Evolutionary conservation across 2,888 invertebrate species (phyloP), one percentile per base, ranked within the genome.

Genomic region (Stenodema calcarata): DNA sequence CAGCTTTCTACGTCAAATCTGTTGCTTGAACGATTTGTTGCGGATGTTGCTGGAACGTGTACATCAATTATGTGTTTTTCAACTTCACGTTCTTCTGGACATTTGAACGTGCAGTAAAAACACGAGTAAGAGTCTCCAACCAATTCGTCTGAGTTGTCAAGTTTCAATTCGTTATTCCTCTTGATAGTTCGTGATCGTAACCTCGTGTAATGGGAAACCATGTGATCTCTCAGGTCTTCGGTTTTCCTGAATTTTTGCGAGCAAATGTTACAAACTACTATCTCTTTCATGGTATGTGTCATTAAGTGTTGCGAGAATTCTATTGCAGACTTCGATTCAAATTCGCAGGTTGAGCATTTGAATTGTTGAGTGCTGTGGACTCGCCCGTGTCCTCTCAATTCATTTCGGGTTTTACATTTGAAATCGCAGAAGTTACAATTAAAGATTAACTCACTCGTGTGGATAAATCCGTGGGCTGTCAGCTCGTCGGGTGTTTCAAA

Each of bases 391-490:
- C 79, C 79, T 16, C 79, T 23, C 50, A 80, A 28, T n/a, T 80
- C 79, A 47, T 80, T 80, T 1, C 79, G 23, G 47, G 79, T 80
- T 50, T 16, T 80, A 18, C 79, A 44, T 80, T 80, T 80, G 79
- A 80, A 80, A 80, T 80, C 54, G 79, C 79, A 80, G 16, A 28
- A 28, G 28, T 80, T 47, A 18, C 79, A 80, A 9, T 50, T 12
- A 14, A 50, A 80, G 0, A 80, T 27, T 14, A 80, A 28, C 18
- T 80, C 79, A 9, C 16, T 27, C 14, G 47, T 30, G 28, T 50
- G 79, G 12, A 1, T 35, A n/a, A 27, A 23, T 28, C 23, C 35
- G 18, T 80, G 79, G 11, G 47, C n/a, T 7, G 35, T 50, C 14
- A 80, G 23, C 16, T 50, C 79, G 11, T 44, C 27, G 6, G 79